Evolutionary conservation across 2,797 vertebrate genomes (phyloP).

Genomic region (Smutsia temminckii): DNA sequence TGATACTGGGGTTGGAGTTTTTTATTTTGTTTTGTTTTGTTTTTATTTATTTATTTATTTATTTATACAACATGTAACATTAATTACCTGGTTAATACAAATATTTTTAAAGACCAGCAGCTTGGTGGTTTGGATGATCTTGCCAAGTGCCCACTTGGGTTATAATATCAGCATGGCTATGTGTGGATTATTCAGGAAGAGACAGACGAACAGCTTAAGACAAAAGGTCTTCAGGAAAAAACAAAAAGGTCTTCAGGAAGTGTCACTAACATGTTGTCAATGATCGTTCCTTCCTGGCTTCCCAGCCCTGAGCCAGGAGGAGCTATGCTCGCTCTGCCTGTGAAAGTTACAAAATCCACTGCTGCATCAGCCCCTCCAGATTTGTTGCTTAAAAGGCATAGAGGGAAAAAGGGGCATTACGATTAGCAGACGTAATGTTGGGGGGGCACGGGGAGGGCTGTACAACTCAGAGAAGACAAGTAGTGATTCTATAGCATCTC

Average conservation of each 20-base stretch:
- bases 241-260: neutral
- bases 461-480: too few relatives aligned
- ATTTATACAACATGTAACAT: neutral
- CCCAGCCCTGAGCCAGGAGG: neutral
- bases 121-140: neutral
- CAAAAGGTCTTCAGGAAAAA: neutral
- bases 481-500: too few relatives aligned
- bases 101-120: neutral
- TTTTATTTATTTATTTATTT: neutral
- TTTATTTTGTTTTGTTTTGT: neutral
- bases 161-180: neutral
- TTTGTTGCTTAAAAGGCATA: neutral
- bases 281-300: neutral
- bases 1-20: neutral
- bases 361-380: neutral
- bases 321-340: neutral
- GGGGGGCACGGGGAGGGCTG: too few relatives aligned
- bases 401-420: neutral
- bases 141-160: neutral
- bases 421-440: too few relatives aligned
- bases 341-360: neutral
- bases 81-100: neutral
- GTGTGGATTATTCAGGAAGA: neutral
- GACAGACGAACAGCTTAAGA: neutral
- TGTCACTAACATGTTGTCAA: neutral